Percentiles rank a stretch among this genome's conserved stretches.
Conservation (phyloP, 2,113 vertebrate genomes). For the Charadrius vociferus region DNA sequence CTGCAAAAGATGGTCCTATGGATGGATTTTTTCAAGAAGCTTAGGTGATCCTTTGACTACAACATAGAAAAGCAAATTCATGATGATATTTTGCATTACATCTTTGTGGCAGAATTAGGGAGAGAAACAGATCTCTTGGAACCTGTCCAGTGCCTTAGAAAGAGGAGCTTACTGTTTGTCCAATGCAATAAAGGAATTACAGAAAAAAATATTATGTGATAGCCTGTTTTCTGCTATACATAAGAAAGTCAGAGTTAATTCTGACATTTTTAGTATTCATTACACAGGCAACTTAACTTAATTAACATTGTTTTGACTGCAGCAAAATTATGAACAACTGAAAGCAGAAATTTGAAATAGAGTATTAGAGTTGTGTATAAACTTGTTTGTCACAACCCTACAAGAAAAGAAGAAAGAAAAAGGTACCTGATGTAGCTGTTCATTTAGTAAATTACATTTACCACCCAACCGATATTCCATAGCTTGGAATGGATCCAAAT, state of each 20-base stretch:
- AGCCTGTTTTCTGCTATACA: slow-evolving; percentile 10
- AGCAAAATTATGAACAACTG: background rate
- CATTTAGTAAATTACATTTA: background rate
- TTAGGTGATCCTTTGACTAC: background rate
- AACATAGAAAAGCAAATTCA: background rate
- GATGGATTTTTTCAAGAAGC: background rate
- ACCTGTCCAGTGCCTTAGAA: background rate
- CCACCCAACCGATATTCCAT: background rate
- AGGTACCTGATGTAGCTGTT: background rate
- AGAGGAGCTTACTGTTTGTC: background rate
- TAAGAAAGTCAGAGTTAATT: slow-evolving; percentile 1
- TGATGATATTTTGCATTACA: background rate
- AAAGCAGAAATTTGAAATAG: slow-evolving; percentile 12
- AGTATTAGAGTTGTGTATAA: background rate
- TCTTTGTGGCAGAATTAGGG: background rate
- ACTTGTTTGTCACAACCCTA: background rate
- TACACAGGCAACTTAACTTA: slow-evolving; percentile 32
- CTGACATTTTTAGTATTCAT: slow-evolving; percentile 54
- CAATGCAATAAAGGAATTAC: background rate
- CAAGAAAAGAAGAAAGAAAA: background rate
- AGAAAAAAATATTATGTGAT: background rate
- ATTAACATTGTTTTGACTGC: slow-evolving; percentile 44
- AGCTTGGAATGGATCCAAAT: background rate
- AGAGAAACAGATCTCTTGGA: slow-evolving; percentile 12
- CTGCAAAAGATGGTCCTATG: background rate